Base-by-base conservation (phyloP, 2,888 invertebrate species). In the Phytoseiulus persimilis region DNA sequence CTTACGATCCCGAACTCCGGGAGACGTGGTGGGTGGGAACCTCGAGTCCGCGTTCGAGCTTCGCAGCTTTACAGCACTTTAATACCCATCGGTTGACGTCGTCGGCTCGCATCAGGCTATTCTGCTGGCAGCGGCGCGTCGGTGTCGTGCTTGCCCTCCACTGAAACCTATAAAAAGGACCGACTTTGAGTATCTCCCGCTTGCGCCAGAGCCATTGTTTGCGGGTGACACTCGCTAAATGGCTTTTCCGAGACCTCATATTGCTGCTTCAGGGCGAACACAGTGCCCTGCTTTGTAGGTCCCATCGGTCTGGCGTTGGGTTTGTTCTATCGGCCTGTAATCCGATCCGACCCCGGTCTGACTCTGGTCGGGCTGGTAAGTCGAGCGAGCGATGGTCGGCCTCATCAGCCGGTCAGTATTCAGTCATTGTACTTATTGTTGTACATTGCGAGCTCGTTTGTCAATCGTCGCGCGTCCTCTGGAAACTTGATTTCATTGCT, bases 191-290 rank as follows among this genome's bases (percentile, higher is more conserved):
- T 65, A 65, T 65, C 65, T 65, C 65, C 65, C 65, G 65, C 65
- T 65, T 65, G 65, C 65, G 65, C 65, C 65, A 65, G 65, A 65
- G 65, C 65, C 65, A 65, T 65, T 65, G 65, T 65, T 65, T 65
- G 65, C 65, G 65, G 65, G 65, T 65, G 65, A 65, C 65, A 65
- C 65, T 65, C 65, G 65, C 65, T 65, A 65, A 65, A 65, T 65
- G 65, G 65, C 65, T 65, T 65, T 65, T 65, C 18, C 65, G 65
- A 65, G 65, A 65, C 65, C 65, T 65, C 65, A 65, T 65, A 65
- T 65, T 65, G 65, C 65, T 18, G 65, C 65, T 65, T 65, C 65
- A 65, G 65, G 65, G 65, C 5, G 65, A 65, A 65, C 65, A 65
- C 14, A 65, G 65, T 14, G 65, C 65, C 65, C 18, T 65, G 65